A percentile compares a stretch with the other conserved stretches of the same genome.
Conservation (phyloP, 2,797 vertebrate genomes). For the Cyprinodon diabolis region DNA sequence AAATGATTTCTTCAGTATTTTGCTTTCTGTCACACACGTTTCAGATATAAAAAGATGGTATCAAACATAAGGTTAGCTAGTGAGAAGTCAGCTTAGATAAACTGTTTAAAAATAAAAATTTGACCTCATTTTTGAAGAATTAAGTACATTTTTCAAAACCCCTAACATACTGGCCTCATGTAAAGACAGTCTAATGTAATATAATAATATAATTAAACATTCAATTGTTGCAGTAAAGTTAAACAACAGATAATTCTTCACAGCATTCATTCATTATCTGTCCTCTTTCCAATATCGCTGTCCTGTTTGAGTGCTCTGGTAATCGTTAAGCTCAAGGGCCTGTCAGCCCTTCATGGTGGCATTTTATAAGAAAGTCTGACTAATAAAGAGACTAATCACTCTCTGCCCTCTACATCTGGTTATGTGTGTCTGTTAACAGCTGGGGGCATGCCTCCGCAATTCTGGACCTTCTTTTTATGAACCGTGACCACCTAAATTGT, state of each 20-base stretch:
- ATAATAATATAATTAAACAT: background rate
- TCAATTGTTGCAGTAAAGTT: background rate
- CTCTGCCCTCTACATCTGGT: conserved; percentile 16
- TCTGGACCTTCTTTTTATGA: conserved; percentile 6
- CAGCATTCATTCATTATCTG: background rate
- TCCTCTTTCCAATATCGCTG: conserved; percentile 9
- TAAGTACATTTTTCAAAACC: no score
- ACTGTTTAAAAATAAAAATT: no score
- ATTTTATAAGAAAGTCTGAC: conserved; percentile 4
- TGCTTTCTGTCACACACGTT: no score
- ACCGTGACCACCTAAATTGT: conserved; percentile 27
- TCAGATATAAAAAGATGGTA: no score
- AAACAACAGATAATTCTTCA: background rate
- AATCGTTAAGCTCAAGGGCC: background rate
- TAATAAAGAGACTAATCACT: conserved; percentile 5
- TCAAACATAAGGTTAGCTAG: no score
- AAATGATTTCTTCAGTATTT: no score
- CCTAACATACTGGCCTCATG: no score
- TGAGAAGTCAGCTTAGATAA: no score
- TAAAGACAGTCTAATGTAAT: no score
- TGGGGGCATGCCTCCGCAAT: conserved; percentile 27
- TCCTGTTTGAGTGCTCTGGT: conserved; percentile 14
- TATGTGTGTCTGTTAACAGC: conserved; percentile 17
- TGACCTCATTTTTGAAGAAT: no score
- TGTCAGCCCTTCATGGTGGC: conserved; percentile 9